A percentile compares a stretch with the other conserved stretches of the same genome.
These are phyloP conservation scores for Drosophila varians DNA, from an alignment of 1,140 invertebrate genomes.

Conservation along the genomic window DNA sequence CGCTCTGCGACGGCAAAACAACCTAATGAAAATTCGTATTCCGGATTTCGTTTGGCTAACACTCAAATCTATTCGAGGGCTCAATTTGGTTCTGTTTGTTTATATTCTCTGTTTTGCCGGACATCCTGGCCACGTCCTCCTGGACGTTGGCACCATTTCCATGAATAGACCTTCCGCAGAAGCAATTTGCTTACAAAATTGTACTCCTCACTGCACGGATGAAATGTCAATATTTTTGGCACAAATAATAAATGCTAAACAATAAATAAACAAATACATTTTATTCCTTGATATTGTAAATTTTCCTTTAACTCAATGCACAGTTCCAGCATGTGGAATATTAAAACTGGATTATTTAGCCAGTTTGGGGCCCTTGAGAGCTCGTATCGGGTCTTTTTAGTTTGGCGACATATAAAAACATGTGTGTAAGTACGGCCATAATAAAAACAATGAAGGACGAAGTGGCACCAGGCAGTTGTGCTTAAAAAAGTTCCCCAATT, in stretches of 20 bases:
- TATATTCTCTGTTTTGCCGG: not conserved
- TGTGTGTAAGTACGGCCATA: constrained; percentile 55
- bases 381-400: constrained; percentile 43
- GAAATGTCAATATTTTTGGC: not conserved
- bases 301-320: too few relatives aligned
- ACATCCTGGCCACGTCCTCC: not conserved
- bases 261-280: not conserved
- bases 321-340: not conserved
- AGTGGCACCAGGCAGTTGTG: constrained; percentile 62
- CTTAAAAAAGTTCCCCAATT: constrained; percentile 32
- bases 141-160: not conserved
- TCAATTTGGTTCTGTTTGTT: not conserved
- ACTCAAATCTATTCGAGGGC: not conserved
- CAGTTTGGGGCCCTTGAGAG: constrained; percentile 58
- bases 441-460: constrained; percentile 65
- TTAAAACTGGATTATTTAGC: constrained; percentile 40
- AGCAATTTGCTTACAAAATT: not conserved
- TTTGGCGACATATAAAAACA: constrained; percentile 36
- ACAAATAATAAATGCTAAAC: not conserved
- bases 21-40: not conserved
- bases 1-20: constrained; percentile 1
- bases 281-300: too few relatives aligned
- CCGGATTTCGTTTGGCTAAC: not conserved
- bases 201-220: too few relatives aligned
- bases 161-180: not conserved